Conservation (phyloP, 2,113 vertebrate genomes). For the Notothenia rossii region DNA sequence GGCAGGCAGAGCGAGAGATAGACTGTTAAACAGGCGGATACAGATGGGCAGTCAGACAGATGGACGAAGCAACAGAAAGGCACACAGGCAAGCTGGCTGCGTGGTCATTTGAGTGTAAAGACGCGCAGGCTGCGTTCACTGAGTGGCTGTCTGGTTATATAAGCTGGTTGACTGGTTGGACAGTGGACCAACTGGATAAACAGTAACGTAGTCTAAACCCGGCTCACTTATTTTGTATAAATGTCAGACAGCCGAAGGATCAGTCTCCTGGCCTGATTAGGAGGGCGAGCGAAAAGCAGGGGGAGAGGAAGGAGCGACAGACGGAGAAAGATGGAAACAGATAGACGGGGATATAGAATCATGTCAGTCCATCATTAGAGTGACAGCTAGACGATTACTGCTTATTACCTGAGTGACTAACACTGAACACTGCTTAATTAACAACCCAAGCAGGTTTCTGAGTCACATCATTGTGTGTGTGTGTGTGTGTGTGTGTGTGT, state of each 20-base stretch:
- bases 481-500: neutral
- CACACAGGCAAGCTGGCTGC: conserved; percentile 46
- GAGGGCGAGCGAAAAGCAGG: neutral
- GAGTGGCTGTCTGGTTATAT: conserved; percentile 62
- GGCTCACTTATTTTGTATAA: conserved; percentile 53
- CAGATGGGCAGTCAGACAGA: conserved; percentile 66
- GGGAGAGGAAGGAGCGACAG: neutral
- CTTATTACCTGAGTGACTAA: conserved; percentile 55
- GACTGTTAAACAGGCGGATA: conserved; percentile 32
- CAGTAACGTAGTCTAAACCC: conserved; percentile 47
- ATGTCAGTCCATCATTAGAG: conserved; percentile 45
- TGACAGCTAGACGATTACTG: conserved; percentile 56
- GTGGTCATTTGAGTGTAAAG: conserved; percentile 55
- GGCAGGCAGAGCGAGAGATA: neutral
- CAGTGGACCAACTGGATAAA: conserved; percentile 57
- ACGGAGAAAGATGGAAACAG: conserved; percentile 3
- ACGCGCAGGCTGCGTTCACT: conserved; percentile 42
- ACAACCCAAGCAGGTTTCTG: no score
- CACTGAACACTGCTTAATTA: neutral
- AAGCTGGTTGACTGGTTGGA: conserved; percentile 62
- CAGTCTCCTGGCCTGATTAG: conserved; percentile 27
- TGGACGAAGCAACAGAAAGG: conserved; percentile 52
- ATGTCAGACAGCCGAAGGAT: conserved; percentile 64
- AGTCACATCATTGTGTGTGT: neutral
- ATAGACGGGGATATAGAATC: conserved; percentile 35